A percentile compares a stretch with the other conserved stretches of the same genome.
Evolutionary conservation across 2,888 invertebrate species (phyloP).

Genomic region (Anarsia innoxiella): DNA sequence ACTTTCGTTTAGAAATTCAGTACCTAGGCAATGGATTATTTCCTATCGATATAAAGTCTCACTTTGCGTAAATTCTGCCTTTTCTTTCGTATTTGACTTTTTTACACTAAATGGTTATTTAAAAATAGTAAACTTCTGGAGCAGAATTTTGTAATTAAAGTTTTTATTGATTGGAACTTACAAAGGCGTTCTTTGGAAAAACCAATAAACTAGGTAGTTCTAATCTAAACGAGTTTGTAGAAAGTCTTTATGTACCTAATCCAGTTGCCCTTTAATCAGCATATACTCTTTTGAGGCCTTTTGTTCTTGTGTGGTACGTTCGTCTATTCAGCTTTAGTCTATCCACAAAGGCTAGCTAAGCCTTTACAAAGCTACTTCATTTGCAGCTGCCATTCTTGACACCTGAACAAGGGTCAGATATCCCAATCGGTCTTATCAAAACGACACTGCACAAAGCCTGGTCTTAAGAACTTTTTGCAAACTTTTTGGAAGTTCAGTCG

Average conservation of each 20-base stretch:
- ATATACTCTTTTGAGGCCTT: slow-evolving; percentile 3
- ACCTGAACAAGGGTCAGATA: slow-evolving; percentile 24
- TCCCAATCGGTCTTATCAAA: slow-evolving; percentile 17
- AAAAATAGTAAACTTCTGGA: too few species aligned
- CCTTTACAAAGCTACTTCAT: slow-evolving; percentile 27
- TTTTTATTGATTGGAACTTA: too few species aligned
- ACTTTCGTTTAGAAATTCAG: too few species aligned
- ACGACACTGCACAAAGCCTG: slow-evolving; percentile 26
- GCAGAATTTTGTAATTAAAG: too few species aligned
- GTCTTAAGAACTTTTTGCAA: slow-evolving; percentile 25
- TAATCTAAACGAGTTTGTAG: too few species aligned
- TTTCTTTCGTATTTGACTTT: too few species aligned
- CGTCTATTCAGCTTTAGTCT: slow-evolving; percentile 12
- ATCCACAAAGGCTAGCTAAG: slow-evolving; percentile 12
- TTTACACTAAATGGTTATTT: too few species aligned
- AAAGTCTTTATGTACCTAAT: too few species aligned
- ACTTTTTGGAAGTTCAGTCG: slow-evolving; percentile 24
- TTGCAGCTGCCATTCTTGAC: slow-evolving; percentile 29
- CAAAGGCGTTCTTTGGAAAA: too few species aligned
- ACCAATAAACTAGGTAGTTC: too few species aligned
- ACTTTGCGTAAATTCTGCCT: neutral
- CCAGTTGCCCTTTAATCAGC: slow-evolving; percentile 8
- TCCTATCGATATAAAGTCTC: neutral
- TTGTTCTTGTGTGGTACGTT: slow-evolving; percentile 16
- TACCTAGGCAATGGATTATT: neutral